Base-by-base conservation (phyloP, 92 coral and sea anemone genomes). In the Desmophyllum pertusum region DNA sequence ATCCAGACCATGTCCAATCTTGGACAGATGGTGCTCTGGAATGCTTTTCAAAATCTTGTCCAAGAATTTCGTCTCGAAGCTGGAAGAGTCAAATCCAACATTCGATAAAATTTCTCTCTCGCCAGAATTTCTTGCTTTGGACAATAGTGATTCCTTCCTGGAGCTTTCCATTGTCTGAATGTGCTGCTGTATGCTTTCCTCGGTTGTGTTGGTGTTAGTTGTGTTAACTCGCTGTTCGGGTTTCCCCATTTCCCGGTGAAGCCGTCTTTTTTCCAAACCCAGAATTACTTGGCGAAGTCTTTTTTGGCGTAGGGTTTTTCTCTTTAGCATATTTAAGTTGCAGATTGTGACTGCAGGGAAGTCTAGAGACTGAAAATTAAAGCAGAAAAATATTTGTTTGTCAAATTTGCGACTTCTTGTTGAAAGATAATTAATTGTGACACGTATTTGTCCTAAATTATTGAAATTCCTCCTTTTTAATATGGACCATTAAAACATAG, bases 311-410 rank as follows among this genome's bases (percentile, higher is more conserved):
- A 91, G 27, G 45, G 81, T 17, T 31, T 62, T 53, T 10, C 62
- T n/a, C 62, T 78, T 81, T 38, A 91, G 55, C 90, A 88, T 91
- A 70, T 91, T 91, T 21, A 88, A 50, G 81, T 88, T 91, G 78
- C 94, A 91, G 85, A 91, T 88, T 73, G 94, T 91, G 23, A 91
- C 80, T 37, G 94, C 85, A 27, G 94, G 94, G 52, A 91, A 91
- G 48, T 65, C 81, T 21, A 88, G 81, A 14, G 83, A 67, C 94
- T 91, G 67, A 50, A 76, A 43, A 9, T 27, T 10, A 18, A 59
- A 59, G 17, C 65, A 57, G 0, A 57, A 59, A 17, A 55, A 59
- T 1, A 59, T 21, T 1, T 25, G 0, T 2, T 13, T 48, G 51
- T n/a, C n/a, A n/a, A n/a, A n/a, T n/a, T n/a, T n/a, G n/a, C n/a